phyloP scores from a whole-genome alignment of 2,113 vertebrate genomes.

The Chamaea fasciata region DNA sequence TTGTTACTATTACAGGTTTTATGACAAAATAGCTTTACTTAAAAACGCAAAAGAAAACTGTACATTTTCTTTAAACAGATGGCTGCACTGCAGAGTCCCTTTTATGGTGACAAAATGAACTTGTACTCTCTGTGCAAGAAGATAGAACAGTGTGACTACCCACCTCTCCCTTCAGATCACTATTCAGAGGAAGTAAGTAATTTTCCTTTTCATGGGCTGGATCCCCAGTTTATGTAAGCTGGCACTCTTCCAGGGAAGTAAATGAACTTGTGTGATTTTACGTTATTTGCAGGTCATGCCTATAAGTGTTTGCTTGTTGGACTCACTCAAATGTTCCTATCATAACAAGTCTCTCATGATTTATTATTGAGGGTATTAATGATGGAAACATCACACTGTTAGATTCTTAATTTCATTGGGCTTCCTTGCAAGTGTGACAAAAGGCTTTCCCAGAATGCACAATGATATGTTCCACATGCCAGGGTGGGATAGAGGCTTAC shows the following conservation, averaged over 20 bases:
- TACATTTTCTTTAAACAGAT: conserved; percentile 76
- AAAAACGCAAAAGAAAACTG: background rate
- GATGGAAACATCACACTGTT: background rate
- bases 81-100: conserved; percentile 97
- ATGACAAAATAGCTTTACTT: background rate
- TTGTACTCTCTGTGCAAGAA: conserved; percentile 98
- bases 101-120: conserved; percentile 99
- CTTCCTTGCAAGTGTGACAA: background rate
- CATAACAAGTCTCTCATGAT: background rate
- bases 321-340: background rate
- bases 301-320: background rate
- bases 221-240: background rate
- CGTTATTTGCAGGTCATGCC: background rate
- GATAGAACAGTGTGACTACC: conserved; percentile 99
- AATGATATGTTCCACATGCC: background rate
- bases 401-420: background rate
- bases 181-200: conserved; percentile 92
- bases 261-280: background rate
- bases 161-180: conserved; percentile 98
- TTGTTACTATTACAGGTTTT: background rate
- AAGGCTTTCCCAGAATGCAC: background rate
- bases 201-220: background rate
- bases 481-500: background rate
- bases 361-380: background rate
- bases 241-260: background rate